Evolutionary conservation across 2,888 invertebrate species (phyloP).

Genomic region (Pyrrhosoma nymphula): DNA sequence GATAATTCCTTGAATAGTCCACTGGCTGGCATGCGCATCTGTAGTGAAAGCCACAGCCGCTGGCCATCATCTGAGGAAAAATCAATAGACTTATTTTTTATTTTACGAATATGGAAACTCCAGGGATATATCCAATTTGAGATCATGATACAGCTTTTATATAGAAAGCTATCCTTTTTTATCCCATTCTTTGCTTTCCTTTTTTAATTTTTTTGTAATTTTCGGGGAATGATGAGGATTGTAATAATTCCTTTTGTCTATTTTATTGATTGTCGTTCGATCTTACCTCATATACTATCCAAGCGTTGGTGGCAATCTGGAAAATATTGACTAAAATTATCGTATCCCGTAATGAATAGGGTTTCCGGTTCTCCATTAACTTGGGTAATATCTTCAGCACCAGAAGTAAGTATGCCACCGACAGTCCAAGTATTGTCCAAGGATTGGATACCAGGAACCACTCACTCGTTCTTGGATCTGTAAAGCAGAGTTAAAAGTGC

Average conservation of each 20-base stretch:
- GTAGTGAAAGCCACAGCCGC: conserved; percentile 83
- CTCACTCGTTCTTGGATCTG: conserved; percentile 82
- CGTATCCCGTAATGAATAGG: conserved; percentile 83
- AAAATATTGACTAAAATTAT: conserved; percentile 89
- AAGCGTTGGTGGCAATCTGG: conserved; percentile 87
- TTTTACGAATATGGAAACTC: no score
- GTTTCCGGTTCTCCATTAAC: conserved; percentile 85
- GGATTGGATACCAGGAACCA: conserved; percentile 84
- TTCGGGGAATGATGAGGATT: no score
- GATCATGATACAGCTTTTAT: no score
- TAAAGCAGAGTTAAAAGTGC: conserved; percentile 55
- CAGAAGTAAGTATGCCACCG: conserved; percentile 79
- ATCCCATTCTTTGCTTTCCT: no score
- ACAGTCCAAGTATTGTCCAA: conserved; percentile 79
- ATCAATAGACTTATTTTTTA: no score
- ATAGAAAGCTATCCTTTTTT: no score
- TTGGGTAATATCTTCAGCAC: conserved; percentile 82
- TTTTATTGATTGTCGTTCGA: not conserved
- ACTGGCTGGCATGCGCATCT: conserved; percentile 85
- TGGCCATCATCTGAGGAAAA: conserved; percentile 81
- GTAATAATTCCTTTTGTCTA: no score
- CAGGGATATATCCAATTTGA: no score
- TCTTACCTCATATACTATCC: conserved; percentile 86
- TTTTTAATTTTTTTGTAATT: no score
- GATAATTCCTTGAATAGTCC: conserved; percentile 84